These are phyloP conservation scores for Bembecia ichneumoniformis DNA, from an alignment of 2,888 invertebrate species.

Conservation along the genomic window DNA sequence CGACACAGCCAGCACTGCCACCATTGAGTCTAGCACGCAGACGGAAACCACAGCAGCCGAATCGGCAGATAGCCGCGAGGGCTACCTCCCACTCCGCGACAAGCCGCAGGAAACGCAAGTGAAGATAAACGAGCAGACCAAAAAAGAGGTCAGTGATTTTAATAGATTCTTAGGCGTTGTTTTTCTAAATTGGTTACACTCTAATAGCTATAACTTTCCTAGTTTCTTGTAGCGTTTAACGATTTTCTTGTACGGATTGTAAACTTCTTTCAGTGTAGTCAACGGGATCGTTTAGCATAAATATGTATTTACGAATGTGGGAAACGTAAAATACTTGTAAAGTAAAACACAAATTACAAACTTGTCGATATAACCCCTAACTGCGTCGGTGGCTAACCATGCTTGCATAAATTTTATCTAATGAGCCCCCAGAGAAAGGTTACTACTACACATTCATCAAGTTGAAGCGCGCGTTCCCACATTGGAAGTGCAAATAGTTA, in stretches of 20 bases:
- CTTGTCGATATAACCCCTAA: slow-evolving; percentile 19
- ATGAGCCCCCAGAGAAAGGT: slow-evolving; percentile 50
- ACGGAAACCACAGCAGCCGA: slow-evolving; percentile 49
- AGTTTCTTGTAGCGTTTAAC: slow-evolving; percentile 16
- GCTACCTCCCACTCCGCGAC: slow-evolving; percentile 62
- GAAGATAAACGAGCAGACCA: slow-evolving; percentile 68
- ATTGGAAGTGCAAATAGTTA: slow-evolving; percentile 48
- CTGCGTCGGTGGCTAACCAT: slow-evolving; percentile 14
- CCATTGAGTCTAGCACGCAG: slow-evolving; percentile 43
- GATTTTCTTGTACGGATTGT: not conserved
- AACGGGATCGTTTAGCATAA: not conserved
- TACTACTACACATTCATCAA: slow-evolving; percentile 32
- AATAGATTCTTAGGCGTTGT: slow-evolving; percentile 34
- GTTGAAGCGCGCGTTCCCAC: slow-evolving; percentile 40
- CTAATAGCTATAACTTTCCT: slow-evolving; percentile 50
- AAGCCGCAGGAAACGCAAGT: slow-evolving; percentile 63
- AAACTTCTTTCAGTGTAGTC: not conserved
- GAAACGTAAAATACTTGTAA: not conserved
- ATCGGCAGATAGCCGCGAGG: slow-evolving; percentile 62
- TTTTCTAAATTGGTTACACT: slow-evolving; percentile 54
- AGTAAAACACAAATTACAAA: not conserved
- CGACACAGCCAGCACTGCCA: slow-evolving; percentile 44
- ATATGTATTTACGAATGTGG: not conserved
- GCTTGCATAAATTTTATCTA: slow-evolving; percentile 39
- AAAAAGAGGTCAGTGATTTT: slow-evolving; percentile 69